Evolutionary conservation across 2,797 vertebrate genomes (phyloP), one percentile per base, ranked within the genome.

Genomic region (Galagoides demidoff): DNA sequence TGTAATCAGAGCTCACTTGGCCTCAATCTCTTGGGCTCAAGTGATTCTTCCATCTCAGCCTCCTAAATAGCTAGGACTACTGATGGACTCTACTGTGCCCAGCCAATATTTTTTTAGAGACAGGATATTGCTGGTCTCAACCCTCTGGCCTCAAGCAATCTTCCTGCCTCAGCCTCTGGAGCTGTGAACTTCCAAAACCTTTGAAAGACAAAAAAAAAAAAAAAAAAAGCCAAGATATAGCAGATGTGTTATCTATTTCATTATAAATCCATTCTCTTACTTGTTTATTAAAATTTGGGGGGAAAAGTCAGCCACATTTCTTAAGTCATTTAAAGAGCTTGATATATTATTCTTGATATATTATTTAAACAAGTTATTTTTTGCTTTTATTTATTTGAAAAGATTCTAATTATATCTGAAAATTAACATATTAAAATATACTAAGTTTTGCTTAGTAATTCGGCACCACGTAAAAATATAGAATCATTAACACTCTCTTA

Each of bases 201-300:
- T 90, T 88, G 19, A 91, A 96, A 79, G 23, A 83, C 7, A 83
- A 88, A 34, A 89, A 70, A 31, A 89, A 70, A 83, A 88, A 34
- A 89, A 70, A 31, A 89, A 70, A 94, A 63, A 64, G 88, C 25
- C 52, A 96, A 90, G 52, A 78, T 49, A 79, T 14, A 43, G 4
- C 43, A 89, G 29, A 73, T 34, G 8, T 34, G 22, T 34, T 45
- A 70, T 20, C 13, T 89, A 16, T 74, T 77, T 78, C 25, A 79
- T 31, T 78, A 57, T 39, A 43, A 68, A 70, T 63, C 59, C 93
- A 20, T 92, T 93, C 31, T 4, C 73, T 94, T 89, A 61, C 16
- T 93, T 2, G 90, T 84, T 78, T 31, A 71, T 85, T 89, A 86
- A 37, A 78, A 79, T 86, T 79, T 92, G 37, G 8, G 4, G 49